Percentiles rank a stretch among this genome's conserved stretches.
Conservation (phyloP, 2,797 vertebrate species). For the Neoniphon sammara region DNA sequence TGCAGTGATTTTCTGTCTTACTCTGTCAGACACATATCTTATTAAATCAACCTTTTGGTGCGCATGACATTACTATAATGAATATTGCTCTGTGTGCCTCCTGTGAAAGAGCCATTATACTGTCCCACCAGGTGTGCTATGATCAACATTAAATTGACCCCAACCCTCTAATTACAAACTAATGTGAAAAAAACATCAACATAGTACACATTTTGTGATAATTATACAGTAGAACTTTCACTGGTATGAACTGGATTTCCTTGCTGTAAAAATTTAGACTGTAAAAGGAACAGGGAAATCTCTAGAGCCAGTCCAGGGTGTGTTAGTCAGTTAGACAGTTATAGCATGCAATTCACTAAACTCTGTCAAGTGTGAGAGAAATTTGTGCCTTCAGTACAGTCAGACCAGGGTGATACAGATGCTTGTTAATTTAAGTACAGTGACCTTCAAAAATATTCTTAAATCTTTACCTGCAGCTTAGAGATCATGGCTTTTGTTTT, state of each 20-base stretch:
- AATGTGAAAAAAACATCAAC: background rate
- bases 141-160: background rate
- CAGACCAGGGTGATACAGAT: background rate
- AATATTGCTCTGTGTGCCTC: background rate
- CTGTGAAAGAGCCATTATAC: slow-evolving; percentile 34
- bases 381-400: background rate
- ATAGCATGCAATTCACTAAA: background rate
- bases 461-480: slow-evolving; percentile 67
- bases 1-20: background rate
- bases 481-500: slow-evolving; percentile 73
- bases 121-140: slow-evolving; percentile 25
- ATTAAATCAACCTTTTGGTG: slow-evolving; percentile 2
- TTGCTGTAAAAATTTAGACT: too few species aligned
- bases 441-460: background rate
- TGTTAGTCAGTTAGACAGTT: too few species aligned
- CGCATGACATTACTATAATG: background rate
- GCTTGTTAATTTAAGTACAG: background rate
- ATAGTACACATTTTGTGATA: background rate
- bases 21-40: slow-evolving; percentile 8
- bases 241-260: background rate
- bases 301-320: too few species aligned
- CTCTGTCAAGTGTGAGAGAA: background rate
- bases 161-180: background rate
- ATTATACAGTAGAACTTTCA: background rate
- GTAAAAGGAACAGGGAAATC: background rate